Percentiles rank a stretch among this genome's conserved stretches.
Evolutionary conservation across 2,888 invertebrate genomes (phyloP).

Genomic region (Endotricha flammealis): DNA sequence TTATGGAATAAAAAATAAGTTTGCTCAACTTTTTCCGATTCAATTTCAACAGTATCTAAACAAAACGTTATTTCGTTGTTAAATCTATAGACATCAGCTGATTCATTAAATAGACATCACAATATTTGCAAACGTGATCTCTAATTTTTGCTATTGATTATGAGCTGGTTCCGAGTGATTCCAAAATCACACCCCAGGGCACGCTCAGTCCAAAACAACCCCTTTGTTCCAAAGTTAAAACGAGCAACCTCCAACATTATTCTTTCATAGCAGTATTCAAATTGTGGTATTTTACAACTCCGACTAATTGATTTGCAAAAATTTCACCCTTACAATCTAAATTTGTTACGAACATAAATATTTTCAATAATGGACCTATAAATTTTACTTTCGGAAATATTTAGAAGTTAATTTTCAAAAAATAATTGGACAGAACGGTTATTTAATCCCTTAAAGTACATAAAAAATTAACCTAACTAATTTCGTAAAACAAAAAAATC

Average conservation of each 20-base stretch:
- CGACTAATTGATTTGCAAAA: constrained; percentile 11
- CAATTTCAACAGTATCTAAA: no score
- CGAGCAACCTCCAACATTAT: constrained; percentile 13
- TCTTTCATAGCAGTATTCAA: constrained; percentile 10
- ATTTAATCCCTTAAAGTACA: no score
- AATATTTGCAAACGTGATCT: constrained; percentile 1
- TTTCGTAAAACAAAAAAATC: no score
- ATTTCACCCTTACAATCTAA: constrained; percentile 6
- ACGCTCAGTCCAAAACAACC: constrained; percentile 11
- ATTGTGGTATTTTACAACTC: constrained; percentile 9
- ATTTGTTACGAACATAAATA: constrained; percentile 6
- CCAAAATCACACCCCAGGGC: constrained; percentile 17
- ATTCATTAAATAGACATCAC: background rate
- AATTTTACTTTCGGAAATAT: no score
- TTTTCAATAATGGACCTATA: background rate
- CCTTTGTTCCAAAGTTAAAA: constrained; percentile 18
- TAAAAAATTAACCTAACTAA: no score
- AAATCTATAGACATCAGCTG: background rate
- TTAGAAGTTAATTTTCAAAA: no score
- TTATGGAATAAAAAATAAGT: no score
- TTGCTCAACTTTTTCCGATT: no score
- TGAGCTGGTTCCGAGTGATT: constrained; percentile 11
- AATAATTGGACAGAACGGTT: no score
- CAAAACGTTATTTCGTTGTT: background rate
- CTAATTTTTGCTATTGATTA: constrained; percentile 9